A percentile compares a stretch with the other conserved stretches of the same genome.
Evolutionary conservation across 2,888 invertebrate species (phyloP).

Genomic region (Lampropteryx suffumata): DNA sequence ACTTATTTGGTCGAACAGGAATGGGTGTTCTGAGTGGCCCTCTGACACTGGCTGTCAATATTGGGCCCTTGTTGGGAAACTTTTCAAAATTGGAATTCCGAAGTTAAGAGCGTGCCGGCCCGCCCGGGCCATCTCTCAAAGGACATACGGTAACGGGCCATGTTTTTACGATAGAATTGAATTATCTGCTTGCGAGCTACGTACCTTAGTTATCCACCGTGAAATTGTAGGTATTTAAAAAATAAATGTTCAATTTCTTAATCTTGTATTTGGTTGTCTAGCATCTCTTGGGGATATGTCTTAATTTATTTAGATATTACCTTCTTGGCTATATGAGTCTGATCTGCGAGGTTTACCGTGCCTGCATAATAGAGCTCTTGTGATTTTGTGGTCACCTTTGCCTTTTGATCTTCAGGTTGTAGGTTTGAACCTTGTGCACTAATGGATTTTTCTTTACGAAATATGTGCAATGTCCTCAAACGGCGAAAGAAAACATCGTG

Average conservation of each 20-base stretch:
- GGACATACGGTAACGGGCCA: slow-evolving; percentile 77
- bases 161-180: slow-evolving; percentile 75
- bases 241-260: not conserved
- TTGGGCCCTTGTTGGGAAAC: slow-evolving; percentile 75
- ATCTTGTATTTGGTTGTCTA: not conserved
- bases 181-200: slow-evolving; percentile 64
- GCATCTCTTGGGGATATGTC: slow-evolving; percentile 1
- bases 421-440: no score
- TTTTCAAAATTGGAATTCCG: slow-evolving; percentile 83
- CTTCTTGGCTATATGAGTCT: no score
- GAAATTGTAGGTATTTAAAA: slow-evolving; percentile 10
- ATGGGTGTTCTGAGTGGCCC: slow-evolving; percentile 57
- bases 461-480: no score
- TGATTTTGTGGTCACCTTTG: no score
- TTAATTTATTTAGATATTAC: not conserved
- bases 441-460: no score
- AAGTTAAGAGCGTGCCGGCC: slow-evolving; percentile 77
- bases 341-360: no score
- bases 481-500: no score
- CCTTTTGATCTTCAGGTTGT: no score
- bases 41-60: slow-evolving; percentile 78
- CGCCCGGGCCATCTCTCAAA: slow-evolving; percentile 78
- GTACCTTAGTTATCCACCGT: slow-evolving; percentile 9
- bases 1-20: slow-evolving; percentile 48
- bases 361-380: no score